phyloP scores from a whole-genome alignment of 2,888 invertebrate genomes.

The Caenorhabditis sp. region DNA sequence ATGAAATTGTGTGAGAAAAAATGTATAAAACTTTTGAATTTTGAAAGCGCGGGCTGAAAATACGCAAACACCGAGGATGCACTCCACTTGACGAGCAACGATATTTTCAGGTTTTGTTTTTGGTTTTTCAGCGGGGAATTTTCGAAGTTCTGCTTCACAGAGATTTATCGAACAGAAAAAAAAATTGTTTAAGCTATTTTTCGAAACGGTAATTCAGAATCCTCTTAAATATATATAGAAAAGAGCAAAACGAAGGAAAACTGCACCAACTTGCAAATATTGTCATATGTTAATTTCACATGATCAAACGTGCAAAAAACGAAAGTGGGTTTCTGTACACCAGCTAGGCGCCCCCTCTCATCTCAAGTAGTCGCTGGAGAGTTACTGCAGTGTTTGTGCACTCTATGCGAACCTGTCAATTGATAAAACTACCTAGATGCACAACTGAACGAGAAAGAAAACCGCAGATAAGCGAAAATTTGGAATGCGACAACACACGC shows the following conservation, averaged over 20 bases:
- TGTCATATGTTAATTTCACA: conserved; percentile 35
- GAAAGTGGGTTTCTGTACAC: conserved; percentile 24
- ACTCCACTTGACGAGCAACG: not conserved
- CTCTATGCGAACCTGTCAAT: conserved; percentile 39
- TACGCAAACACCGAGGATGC: conserved; percentile 1
- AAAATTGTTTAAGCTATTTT: no score
- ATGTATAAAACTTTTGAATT: not conserved
- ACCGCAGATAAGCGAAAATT: conserved; percentile 16
- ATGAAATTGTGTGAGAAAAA: not conserved
- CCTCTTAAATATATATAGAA: no score
- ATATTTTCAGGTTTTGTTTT: not conserved
- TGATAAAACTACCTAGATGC: conserved; percentile 28
- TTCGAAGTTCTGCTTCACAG: not conserved
- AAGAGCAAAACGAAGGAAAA: not conserved
- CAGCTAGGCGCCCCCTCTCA: conserved; percentile 23
- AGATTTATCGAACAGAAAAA: no score
- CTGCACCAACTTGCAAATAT: not conserved
- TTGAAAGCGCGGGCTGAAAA: not conserved
- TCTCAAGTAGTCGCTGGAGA: conserved; percentile 47
- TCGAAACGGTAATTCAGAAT: no score
- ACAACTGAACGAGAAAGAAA: conserved; percentile 13
- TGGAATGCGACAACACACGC: conserved; percentile 36
- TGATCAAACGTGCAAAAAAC: conserved; percentile 37
- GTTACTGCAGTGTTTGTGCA: conserved; percentile 25
- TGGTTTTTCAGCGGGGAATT: no score